phyloP scores from a whole-genome alignment of 35 echinoderm and acorn worm genomes.

The Amphiura filiformis region DNA sequence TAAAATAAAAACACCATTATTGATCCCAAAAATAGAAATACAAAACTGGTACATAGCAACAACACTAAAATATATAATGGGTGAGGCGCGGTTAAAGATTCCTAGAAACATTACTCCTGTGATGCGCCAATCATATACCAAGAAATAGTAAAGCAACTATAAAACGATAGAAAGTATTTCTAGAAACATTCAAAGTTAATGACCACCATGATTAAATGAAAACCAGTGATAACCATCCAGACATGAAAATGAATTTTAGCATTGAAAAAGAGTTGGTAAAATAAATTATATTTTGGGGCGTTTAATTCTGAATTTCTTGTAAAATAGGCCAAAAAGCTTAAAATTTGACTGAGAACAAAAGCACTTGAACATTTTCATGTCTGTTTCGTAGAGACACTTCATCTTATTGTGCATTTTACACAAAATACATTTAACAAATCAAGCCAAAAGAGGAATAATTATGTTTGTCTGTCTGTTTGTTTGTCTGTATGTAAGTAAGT shows the following conservation, averaged over 20 bases:
- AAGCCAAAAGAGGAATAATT: neutral
- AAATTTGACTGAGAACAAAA: too few relatives aligned
- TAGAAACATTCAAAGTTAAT: neutral
- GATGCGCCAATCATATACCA: neutral
- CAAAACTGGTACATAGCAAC: neutral
- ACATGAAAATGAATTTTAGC: too few relatives aligned
- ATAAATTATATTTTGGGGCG: too few relatives aligned
- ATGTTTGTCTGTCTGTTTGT: neutral
- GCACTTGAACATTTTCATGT: too few relatives aligned
- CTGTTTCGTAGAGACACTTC: too few relatives aligned
- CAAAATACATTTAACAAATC: neutral
- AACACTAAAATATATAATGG: too few relatives aligned
- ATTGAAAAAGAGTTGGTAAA: too few relatives aligned
- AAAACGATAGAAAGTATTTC: neutral
- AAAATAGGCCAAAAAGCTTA: too few relatives aligned
- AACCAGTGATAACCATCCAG: neutral
- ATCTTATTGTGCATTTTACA: neutral
- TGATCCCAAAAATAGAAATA: neutral
- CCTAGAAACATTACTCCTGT: neutral
- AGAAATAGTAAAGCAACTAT: constrained; percentile 1
- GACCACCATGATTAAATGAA: neutral
- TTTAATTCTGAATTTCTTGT: too few relatives aligned
- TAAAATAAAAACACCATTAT: too few relatives aligned
- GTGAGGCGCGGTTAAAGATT: neutral
- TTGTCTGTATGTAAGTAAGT: too few relatives aligned